Conservation (phyloP, 2,888 invertebrate genomes). For the Caenorhabditis panamensis region DNA sequence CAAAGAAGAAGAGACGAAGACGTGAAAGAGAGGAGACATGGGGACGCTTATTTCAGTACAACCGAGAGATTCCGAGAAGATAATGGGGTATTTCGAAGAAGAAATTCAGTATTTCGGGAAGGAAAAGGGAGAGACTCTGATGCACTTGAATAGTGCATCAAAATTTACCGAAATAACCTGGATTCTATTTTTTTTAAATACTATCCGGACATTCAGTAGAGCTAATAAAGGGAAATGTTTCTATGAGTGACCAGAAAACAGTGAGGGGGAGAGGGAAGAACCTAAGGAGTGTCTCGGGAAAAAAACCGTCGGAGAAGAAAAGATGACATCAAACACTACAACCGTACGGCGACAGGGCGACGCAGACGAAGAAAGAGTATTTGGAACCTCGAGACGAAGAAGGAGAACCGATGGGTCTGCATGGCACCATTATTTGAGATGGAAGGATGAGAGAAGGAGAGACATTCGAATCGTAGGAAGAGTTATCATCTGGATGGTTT, state of each 20-base stretch:
- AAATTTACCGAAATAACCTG: no score
- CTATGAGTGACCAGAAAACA: slow-evolving; percentile 14
- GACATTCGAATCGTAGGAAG: neutral
- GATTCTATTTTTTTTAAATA: no score
- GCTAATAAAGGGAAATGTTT: neutral
- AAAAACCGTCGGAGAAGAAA: slow-evolving; percentile 6
- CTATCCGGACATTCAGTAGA: no score
- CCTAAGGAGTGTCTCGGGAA: slow-evolving; percentile 3
- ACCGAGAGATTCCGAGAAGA: neutral
- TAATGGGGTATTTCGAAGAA: neutral
- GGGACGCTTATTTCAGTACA: neutral
- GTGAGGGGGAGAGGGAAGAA: slow-evolving; percentile 1
- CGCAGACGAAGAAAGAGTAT: neutral
- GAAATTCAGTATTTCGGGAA: no score
- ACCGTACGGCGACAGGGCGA: slow-evolving; percentile 8
- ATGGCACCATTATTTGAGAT: slow-evolving; percentile 2
- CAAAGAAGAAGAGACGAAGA: neutral
- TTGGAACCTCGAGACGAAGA: slow-evolving; percentile 7
- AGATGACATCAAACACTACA: slow-evolving; percentile 33
- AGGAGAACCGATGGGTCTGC: neutral
- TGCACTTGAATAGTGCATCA: no score
- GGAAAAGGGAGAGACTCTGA: no score
- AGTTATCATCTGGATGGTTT: neutral
- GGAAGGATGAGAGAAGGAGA: neutral
- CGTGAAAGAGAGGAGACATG: neutral